Evolutionary conservation across 2,888 invertebrate species (phyloP).

Genomic region (Drosophila quasianomalipes): DNA sequence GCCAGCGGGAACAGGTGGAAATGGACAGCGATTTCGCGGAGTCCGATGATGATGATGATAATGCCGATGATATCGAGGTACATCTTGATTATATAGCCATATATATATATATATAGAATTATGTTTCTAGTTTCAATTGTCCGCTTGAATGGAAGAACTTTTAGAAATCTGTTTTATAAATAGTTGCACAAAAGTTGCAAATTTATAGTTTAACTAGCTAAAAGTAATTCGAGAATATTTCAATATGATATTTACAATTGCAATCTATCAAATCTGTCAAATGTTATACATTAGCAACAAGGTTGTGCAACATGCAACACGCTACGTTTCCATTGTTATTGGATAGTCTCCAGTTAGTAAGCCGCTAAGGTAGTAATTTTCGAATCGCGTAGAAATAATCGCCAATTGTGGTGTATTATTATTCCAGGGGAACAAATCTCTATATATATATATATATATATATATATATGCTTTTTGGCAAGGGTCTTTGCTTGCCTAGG

Average conservation of each 20-base stretch:
- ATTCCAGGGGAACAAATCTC: neutral
- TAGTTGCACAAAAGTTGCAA: neutral
- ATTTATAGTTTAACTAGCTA: neutral
- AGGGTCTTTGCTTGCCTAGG: neutral
- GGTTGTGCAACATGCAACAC: neutral
- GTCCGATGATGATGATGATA: conserved; percentile 86
- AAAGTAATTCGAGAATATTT: neutral
- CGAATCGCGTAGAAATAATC: neutral
- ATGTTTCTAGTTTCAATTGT: neutral
- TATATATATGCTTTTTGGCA: neutral
- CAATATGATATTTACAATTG: neutral
- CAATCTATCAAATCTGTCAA: too few species aligned
- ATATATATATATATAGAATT: neutral
- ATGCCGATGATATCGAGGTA: conserved; percentile 92
- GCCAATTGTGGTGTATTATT: neutral
- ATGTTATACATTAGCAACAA: neutral
- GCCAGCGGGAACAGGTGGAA: conserved; percentile 88
- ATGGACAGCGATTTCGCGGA: conserved; percentile 90
- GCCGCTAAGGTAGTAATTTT: neutral
- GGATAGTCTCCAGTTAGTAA: neutral
- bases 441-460: neutral
- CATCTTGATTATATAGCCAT: neutral
- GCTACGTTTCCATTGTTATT: neutral
- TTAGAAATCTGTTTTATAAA: neutral
- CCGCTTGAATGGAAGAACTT: neutral